Evolutionary conservation across 2,113 vertebrate species (phyloP), one percentile per base, ranked within the genome.

Genomic region (Chloropsis hardwickii): DNA sequence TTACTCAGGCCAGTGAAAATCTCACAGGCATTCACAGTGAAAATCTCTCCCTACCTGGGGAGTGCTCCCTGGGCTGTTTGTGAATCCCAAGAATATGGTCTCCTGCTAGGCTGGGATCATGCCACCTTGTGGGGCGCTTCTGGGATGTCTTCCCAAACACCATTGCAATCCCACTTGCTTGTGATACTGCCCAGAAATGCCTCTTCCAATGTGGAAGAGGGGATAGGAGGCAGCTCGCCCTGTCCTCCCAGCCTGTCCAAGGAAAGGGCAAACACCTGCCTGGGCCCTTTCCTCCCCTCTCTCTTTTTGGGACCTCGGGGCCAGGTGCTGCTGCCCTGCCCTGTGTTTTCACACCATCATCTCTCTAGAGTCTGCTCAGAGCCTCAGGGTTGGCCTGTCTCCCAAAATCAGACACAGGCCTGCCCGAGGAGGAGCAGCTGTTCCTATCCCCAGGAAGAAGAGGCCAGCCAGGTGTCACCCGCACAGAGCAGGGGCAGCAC

Each of bases 401-500:
- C 74, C 85, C 2, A 1, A 42, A 56, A 56, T 40, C 44, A 56
- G 62, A 69, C 67, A 80, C 5, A 39, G 37, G 40, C 23, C 58
- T 79, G 81, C 79, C 42, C 0, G 0, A 72, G 66, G 79, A 65
- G 0, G 7, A 90, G 79, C 92, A 90, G 90, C 82, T 96, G 79
- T 95, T 94, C 54, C 58, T 82, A 14, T 83, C 81, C 39, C 54
- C 1, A 0, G 82, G 71, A 92, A 1, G 5, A 33, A 39, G 47
- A 71, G 92, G 82, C 82, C 82, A 93, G 92, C 82, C 90, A 88
- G 79, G 71, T 80, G 79, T 90, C 90, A 94, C 79, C 54, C 1
- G 0, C 51, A 60, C 42, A 57, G 53, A 90, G 23, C 71, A 62
- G 40, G 66, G 74, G 51, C 62, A 88, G 42, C 39, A 14, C 21